Evolutionary conservation across 2,797 vertebrate species (phyloP), one percentile per base, ranked within the genome.

Genomic region (Syngnathus rostellatus): DNA sequence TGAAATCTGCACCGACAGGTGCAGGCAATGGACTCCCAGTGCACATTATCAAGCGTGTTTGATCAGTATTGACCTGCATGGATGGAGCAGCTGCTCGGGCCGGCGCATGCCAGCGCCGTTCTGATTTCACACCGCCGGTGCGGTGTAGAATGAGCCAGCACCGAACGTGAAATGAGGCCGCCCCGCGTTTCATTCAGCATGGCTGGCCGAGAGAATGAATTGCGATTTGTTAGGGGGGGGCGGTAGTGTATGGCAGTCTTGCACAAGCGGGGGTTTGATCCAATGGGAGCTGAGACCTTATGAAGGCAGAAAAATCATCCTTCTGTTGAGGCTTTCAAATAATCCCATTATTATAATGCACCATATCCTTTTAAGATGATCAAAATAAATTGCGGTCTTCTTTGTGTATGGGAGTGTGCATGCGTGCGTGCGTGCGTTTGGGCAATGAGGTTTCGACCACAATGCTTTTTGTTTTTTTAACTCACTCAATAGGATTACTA

Each of bases 121-220:
- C 72, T 81, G 77, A 84, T 85, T 81, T 87, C 83, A 83, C 82
- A 83, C 79, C 68, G 23, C 38, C 57, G 70, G 5, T 69, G 73
- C 70, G 76, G 68, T 65, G 75, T 75, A 71, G 71, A 80, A 74
- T 62, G 6, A 38, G 48, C 48, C 62, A 60, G 69, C 70, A 55
- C 48, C 8, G 40, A 63, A 73, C 38, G 37, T 63, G 66, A 78
- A 72, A 70, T 60, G 19, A 60, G 38, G 38, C 19, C 19, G 54
- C 23, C 11, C 12, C 54, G 10, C 25, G 10, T 21, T 51, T 21
- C 50, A 21, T 51, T 51, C 14, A 8, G 54, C 54, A 8, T 6
- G 19, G 58, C 17, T 50, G 68, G 16, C 63, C 67, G 66, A 67
- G 39, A 70, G 43, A 67, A 68, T 62, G 46, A 64, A 74, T 38